phyloP scores from a whole-genome alignment of 2,888 invertebrate genomes.

The Callyntrura sp. region DNA sequence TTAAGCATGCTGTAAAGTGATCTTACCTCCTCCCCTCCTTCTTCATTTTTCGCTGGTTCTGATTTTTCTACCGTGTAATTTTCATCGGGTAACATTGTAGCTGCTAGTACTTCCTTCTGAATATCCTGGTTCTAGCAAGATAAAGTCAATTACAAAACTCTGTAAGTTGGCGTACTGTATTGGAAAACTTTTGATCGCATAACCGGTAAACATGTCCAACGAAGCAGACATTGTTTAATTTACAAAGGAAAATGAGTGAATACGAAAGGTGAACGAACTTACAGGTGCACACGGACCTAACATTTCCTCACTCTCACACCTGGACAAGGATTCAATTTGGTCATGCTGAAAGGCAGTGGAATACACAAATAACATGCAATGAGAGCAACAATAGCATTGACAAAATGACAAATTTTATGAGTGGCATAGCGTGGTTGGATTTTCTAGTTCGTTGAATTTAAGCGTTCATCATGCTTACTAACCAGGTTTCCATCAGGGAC shows the following conservation, averaged over 20 bases:
- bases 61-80: not conserved
- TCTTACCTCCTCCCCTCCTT: slow-evolving; percentile 46
- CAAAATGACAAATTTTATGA: slow-evolving; percentile 13
- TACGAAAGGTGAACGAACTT: slow-evolving; percentile 49
- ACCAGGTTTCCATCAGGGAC: slow-evolving; percentile 72
- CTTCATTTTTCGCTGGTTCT: slow-evolving; percentile 34
- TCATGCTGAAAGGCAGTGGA: slow-evolving; percentile 61
- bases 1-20: not conserved
- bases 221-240: not conserved
- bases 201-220: not conserved
- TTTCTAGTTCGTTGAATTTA: not conserved
- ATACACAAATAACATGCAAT: slow-evolving; percentile 25
- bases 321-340: slow-evolving; percentile 68
- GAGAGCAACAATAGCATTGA: not conserved
- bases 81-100: not conserved
- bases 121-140: slow-evolving; percentile 26
- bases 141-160: not conserved
- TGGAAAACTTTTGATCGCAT: not conserved
- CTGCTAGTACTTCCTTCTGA: not conserved
- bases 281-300: slow-evolving; percentile 68
- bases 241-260: slow-evolving; percentile 3
- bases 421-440: not conserved
- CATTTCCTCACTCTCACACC: slow-evolving; percentile 83
- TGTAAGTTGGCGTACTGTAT: not conserved
- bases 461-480: slow-evolving; percentile 34